phyloP scores from a whole-genome alignment of 2,888 invertebrate species.

The Tryphoninae sp. region DNA sequence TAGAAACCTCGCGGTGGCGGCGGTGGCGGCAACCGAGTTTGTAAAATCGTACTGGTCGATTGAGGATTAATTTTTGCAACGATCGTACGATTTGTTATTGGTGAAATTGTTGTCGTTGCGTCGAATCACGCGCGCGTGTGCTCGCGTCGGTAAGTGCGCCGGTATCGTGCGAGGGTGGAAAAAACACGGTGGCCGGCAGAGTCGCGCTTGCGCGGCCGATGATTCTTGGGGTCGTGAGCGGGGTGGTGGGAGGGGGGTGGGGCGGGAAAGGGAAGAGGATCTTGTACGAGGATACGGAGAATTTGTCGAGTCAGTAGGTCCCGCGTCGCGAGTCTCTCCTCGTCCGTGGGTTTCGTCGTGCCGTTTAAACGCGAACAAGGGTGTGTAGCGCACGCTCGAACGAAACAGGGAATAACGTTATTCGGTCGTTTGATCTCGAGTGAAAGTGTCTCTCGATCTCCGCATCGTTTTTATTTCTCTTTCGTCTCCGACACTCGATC shows the following conservation, averaged over 20 bases:
- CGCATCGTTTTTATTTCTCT: no score
- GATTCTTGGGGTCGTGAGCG: constrained; percentile 24
- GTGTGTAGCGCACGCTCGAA: constrained; percentile 37
- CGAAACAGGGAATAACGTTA: not conserved
- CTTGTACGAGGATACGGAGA: constrained; percentile 74
- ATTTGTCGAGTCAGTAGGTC: constrained; percentile 77
- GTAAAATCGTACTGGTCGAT: not conserved
- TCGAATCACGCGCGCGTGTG: no score
- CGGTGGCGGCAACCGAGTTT: no score
- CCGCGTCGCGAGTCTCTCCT: constrained; percentile 74
- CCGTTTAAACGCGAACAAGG: constrained; percentile 45
- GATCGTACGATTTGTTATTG: no score
- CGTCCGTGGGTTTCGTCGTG: constrained; percentile 54
- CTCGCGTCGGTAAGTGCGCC: constrained; percentile 22
- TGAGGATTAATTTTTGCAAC: no score
- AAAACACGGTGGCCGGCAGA: constrained; percentile 71
- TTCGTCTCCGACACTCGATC: no score
- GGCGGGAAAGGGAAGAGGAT: constrained; percentile 67
- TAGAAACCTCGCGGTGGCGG: not conserved
- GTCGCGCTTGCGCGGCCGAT: constrained; percentile 63
- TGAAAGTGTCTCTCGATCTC: no score
- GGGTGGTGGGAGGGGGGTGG: not conserved
- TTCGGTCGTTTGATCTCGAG: no score
- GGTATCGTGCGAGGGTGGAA: constrained; percentile 43
- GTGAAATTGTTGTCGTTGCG: no score